Evolutionary conservation across 2,888 invertebrate species (phyloP).

Genomic region (Muscina levida): DNA sequence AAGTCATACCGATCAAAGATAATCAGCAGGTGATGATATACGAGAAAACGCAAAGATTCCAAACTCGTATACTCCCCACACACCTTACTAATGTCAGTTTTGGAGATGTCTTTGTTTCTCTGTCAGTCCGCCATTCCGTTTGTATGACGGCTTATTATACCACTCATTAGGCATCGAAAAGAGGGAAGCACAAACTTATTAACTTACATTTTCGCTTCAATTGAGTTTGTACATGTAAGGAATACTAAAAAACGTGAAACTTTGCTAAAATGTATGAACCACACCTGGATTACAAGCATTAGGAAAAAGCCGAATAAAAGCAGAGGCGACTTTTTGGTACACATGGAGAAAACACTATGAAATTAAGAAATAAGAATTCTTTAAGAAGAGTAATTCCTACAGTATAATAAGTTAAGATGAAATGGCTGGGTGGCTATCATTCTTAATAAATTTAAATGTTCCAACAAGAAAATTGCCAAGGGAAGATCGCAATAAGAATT

Average conservation of each 20-base stretch:
- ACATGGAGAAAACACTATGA: not conserved
- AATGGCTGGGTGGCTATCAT: too few species aligned
- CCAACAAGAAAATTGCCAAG: too few species aligned
- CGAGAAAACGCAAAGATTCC: conserved; percentile 10
- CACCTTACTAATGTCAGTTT: not conserved
- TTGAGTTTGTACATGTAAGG: conserved; percentile 57
- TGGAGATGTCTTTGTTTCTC: not conserved
- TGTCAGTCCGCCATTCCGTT: not conserved
- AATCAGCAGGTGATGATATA: conserved; percentile 53
- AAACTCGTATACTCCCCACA: conserved; percentile 17
- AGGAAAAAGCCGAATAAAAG: too few species aligned
- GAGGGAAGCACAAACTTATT: conserved; percentile 46
- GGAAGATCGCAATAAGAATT: too few species aligned
- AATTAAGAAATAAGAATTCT: too few species aligned
- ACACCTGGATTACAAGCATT: conserved; percentile 22
- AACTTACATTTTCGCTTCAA: conserved; percentile 56
- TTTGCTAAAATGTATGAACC: not conserved
- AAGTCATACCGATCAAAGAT: conserved; percentile 62
- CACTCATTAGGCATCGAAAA: conserved; percentile 50
- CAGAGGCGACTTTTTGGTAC: too few species aligned
- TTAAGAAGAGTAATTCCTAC: too few species aligned
- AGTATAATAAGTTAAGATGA: too few species aligned
- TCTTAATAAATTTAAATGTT: too few species aligned
- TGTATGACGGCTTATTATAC: conserved; percentile 14
- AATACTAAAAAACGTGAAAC: conserved; percentile 51